Conservation (phyloP, 92 coral and sea anemone genomes). For the Ricordea florida region DNA sequence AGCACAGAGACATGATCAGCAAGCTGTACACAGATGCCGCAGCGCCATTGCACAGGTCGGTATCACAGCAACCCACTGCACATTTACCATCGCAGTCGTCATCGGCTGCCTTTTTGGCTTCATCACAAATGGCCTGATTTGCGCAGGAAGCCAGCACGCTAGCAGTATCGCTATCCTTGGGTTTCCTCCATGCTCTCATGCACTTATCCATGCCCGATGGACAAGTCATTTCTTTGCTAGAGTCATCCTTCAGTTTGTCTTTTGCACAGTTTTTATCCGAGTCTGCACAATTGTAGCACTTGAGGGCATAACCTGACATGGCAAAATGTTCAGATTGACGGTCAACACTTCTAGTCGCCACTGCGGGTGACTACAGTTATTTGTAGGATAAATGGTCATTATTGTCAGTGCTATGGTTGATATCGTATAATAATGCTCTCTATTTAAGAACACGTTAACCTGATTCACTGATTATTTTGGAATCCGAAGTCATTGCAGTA, state of each 20-base stretch:
- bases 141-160: background rate
- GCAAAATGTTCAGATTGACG: background rate
- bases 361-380: too few species aligned
- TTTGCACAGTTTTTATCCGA: background rate
- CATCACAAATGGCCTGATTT: background rate
- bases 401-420: too few species aligned
- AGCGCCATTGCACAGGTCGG: constrained; percentile 38
- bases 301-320: background rate
- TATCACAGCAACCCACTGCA: constrained; percentile 5
- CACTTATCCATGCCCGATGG: background rate
- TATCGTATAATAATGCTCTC: too few species aligned
- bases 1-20: background rate
- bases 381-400: too few species aligned
- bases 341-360: too few species aligned
- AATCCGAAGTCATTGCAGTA: too few species aligned
- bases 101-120: background rate
- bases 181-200: background rate
- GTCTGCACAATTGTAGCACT: background rate
- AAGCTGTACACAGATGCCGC: constrained; percentile 2
- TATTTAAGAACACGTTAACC: too few species aligned
- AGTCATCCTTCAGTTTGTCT: background rate
- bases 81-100: background rate
- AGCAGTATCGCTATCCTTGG: background rate
- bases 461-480: too few species aligned
- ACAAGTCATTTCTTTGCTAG: background rate